A percentile compares a stretch with the other conserved stretches of the same genome.
These are phyloP conservation scores for Emmelina monodactyla DNA, from an alignment of 2,888 invertebrate species.

Conservation along the genomic window DNA sequence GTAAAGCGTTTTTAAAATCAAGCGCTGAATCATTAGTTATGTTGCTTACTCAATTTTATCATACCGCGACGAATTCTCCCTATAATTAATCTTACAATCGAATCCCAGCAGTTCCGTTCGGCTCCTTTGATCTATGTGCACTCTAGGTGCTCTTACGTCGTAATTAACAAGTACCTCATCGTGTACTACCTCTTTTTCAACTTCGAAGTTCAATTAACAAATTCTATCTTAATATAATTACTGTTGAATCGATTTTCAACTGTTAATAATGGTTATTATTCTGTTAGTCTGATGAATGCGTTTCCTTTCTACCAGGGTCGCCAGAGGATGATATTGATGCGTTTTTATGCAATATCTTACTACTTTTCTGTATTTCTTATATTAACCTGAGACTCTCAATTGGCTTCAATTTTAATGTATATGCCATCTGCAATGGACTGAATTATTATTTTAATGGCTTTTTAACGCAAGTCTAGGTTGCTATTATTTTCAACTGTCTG, in stretches of 20 bases:
- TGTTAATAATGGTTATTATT: slow-evolving; percentile 1
- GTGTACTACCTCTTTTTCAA: neutral
- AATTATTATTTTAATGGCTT: neutral
- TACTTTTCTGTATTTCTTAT: too few species aligned
- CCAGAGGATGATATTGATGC: too few species aligned
- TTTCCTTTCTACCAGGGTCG: neutral
- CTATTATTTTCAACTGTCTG: neutral
- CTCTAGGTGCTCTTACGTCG: slow-evolving; percentile 3
- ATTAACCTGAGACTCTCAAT: too few species aligned
- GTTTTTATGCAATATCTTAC: too few species aligned
- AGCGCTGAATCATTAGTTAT: too few species aligned
- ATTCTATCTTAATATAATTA: neutral
- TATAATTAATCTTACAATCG: slow-evolving; percentile 4
- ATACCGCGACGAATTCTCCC: slow-evolving; percentile 4
- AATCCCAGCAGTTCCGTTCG: slow-evolving; percentile 3
- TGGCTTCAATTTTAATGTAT: too few species aligned
- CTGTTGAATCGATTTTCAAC: neutral
- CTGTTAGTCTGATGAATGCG: neutral
- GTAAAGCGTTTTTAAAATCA: too few species aligned
- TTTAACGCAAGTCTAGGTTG: neutral
- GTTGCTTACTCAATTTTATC: slow-evolving; percentile 3
- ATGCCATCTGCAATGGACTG: too few species aligned
- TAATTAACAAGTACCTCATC: neutral
- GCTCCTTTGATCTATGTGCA: slow-evolving; percentile 6
- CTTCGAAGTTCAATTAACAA: neutral